Evolutionary conservation across 2,113 vertebrate genomes (phyloP), one percentile per base, ranked within the genome.

Genomic region (Heliornis fulica): DNA sequence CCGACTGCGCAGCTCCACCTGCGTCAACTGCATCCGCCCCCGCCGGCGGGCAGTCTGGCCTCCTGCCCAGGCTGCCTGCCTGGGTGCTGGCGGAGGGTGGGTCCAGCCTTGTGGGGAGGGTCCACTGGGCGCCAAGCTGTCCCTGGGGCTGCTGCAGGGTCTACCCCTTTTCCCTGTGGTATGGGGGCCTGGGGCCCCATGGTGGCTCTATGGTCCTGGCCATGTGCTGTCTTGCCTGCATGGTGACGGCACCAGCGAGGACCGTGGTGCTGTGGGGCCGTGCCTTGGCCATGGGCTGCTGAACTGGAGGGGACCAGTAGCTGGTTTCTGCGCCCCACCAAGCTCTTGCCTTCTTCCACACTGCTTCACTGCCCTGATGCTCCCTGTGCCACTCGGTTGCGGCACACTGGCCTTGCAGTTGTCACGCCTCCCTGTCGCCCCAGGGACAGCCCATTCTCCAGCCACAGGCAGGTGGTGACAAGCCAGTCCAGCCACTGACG

Each of bases 381-480:
- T 69, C 64, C 63, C 36, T 3, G 9, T 2, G 15, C 54, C 45
- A 19, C 38, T 34, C 31, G 40, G 15, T 15, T 19, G 45, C 1
- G 3, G 61, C 56, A 13, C 0, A 0, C 3, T 0, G 14, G 46
- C 41, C 32, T 79, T 5, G 3, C 36, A 1, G 1, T 12, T 18
- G 34, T 90, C 29, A 6, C 9, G 4, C 8, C 50, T 26, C 8
- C 34, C 1, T 2, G 19, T 13, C 12, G 2, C 19, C 77, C 71
- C 38, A 28, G 29, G 43, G 18, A 23, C 38, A 17, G 31, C n/a
- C 38, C 60, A 29, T 82, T 83, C 14, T 40, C 40, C 0, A 0
- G 20, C 12, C 29, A 26, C 41, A 7, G 61, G 15, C 56, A 53
- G 38, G 43, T 41, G 57, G 32, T 1, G 2, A 22, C 1, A n/a